phyloP scores from a whole-genome alignment of 2,113 vertebrate genomes.

The Nesogale talazaci region DNA sequence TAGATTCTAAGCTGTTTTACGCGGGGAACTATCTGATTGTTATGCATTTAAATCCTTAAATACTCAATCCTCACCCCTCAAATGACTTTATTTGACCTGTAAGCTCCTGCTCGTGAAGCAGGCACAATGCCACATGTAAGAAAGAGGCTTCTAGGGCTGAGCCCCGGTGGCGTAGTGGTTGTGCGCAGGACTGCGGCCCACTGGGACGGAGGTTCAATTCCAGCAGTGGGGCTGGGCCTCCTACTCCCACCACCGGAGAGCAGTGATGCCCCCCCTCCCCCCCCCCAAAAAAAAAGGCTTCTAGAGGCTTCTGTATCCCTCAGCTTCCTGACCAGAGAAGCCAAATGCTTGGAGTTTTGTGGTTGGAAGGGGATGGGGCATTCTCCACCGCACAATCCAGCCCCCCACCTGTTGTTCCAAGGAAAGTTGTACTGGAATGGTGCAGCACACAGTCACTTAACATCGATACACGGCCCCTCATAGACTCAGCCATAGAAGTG shows the following conservation, averaged over 20 bases:
- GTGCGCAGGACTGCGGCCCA: no score
- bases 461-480: no score
- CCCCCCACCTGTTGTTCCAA: background rate
- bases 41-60: background rate
- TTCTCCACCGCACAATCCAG: background rate
- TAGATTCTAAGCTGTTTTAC: slow-evolving; percentile 39
- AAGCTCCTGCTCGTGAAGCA: slow-evolving; percentile 19
- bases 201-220: no score
- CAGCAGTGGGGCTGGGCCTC: no score
- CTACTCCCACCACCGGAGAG: no score
- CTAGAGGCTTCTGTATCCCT: no score
- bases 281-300: no score
- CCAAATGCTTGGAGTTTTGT: background rate
- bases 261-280: no score
- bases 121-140: background rate
- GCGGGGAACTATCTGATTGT: background rate
- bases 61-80: background rate
- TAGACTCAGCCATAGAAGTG: background rate
- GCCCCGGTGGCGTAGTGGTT: no score
- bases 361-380: background rate
- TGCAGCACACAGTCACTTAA: background rate
- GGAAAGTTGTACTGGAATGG: slow-evolving; percentile 8
- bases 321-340: slow-evolving; percentile 18
- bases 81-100: slow-evolving; percentile 29
- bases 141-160: no score